Evolutionary conservation across 2,113 vertebrate genomes (phyloP), one percentile per base, ranked within the genome.

Genomic region (Nothobranchius furzeri): DNA sequence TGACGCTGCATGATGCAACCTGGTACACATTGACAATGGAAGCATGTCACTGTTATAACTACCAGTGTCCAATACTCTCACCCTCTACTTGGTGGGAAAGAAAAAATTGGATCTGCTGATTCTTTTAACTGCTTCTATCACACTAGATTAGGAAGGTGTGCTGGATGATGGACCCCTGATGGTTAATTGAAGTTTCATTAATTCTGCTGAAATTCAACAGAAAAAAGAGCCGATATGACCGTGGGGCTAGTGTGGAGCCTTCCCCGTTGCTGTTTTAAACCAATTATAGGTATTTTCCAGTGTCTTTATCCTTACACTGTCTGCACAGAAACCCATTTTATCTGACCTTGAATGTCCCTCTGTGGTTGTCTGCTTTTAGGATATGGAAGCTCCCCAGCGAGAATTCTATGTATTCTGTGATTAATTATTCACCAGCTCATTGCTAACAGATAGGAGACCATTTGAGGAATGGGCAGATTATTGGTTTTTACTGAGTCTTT

Each of bases 121-220:
- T 84, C 70, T 81, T 20, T 75, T 74, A 86, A 90, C 79, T 74
- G 78, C 78, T 81, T 61, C 77, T 52, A 86, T 87, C 80, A 79
- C 85, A 85, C 76, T 75, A 76, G 78, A 88, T 90, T 83, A 89
- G 75, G 64, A 83, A 85, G 83, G 86, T 87, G 79, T 87, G 75
- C 37, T 8, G 70, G 70, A 83, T 84, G 77, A 78, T 65, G 68
- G 79, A 89, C 75, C 90, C 85, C 88, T 85, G 84, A 90, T 73
- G 82, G 82, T 92, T 92, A 93, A 93, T 89, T 92, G 88, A 90
- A 90, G 89, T 85, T 88, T 85, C 83, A 90, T 91, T 89, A 90
- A 90, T 79, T 83, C 88, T 85, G 72, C 69, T 76, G 81, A 92
- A 89, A 89, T 83, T 88, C 81, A 71, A 75, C 64, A 70, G 72